A percentile compares a stretch with the other conserved stretches of the same genome.
phyloP scores from a whole-genome alignment of 2,888 invertebrate species.

The Rhaphigaster nebulosa region DNA sequence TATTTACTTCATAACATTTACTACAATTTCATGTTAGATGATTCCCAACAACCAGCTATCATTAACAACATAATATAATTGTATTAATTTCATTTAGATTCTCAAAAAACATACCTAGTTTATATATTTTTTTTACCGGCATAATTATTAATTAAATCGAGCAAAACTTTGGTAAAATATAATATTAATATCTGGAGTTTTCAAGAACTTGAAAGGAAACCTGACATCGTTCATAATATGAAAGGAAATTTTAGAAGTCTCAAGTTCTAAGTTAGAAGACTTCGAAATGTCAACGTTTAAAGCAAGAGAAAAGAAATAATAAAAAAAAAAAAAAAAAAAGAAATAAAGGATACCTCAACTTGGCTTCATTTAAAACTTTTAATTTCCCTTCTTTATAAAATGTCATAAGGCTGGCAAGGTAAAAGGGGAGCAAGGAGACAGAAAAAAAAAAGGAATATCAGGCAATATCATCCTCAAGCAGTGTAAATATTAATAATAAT shows the following conservation, averaged over 20 bases:
- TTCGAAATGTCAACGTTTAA: not conserved
- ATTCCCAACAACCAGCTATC: too few species aligned
- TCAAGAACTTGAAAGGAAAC: not conserved
- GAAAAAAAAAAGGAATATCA: not conserved
- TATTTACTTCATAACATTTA: too few species aligned
- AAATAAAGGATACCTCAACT: not conserved
- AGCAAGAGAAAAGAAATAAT: not conserved
- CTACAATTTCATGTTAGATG: too few species aligned
- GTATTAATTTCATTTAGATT: too few species aligned
- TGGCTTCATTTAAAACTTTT: constrained; percentile 35
- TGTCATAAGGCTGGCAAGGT: not conserved
- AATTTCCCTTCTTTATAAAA: not conserved
- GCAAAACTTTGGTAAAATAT: not conserved
- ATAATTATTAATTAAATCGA: not conserved
- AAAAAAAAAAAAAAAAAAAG: not conserved
- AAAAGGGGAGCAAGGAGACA: not conserved
- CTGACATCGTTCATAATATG: not conserved
- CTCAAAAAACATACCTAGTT: too few species aligned
- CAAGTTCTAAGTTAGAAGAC: not conserved
- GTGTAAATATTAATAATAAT: not conserved
- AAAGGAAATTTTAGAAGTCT: constrained; percentile 7
- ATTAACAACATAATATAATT: too few species aligned
- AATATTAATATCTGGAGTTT: not conserved
- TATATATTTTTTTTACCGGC: too few species aligned
- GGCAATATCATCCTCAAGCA: not conserved